Evolutionary conservation across 2,797 vertebrate species (phyloP), one percentile per base, ranked within the genome.

Genomic region (Kryptolebias ocellatus): DNA sequence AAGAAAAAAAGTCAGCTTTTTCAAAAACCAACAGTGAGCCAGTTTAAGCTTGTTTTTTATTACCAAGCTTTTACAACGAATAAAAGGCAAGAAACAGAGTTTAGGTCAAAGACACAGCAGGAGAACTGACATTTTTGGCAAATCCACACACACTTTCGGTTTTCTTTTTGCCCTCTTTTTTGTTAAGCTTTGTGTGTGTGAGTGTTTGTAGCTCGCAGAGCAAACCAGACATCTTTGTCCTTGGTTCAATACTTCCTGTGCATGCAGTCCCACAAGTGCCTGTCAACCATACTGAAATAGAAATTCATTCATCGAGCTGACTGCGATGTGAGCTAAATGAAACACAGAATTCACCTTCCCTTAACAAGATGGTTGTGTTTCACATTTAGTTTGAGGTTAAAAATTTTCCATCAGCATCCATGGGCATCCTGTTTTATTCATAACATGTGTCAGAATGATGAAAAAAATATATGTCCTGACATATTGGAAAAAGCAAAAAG

Each of bases 181-280:
- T n/a, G 4, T 59, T 16, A 52, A 29, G 29, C 60, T 66, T 37
- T 49, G 29, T 72, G 45, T 47, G 52, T 59, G 57, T 50, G 51
- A 52, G 60, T 72, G 65, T 72, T 68, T 72, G 27, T 29, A 52
- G 78, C 63, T 84, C 71, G 64, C 68, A 74, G 75, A 64, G 70
- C 67, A 85, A 51, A 16, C 8, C 24, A 20, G 77, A 84, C 73
- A 72, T 84, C 78, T 85, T 84, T 86, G 84, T 89, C 81, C 79
- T 86, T 66, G 59, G 64, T 86, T 89, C 85, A 83, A 87, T 85
- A 80, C 69, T 31, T 58, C 53, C 18, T 45, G 63, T 37, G 61
- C 66, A 54, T 54, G 29, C 53, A 67, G 59, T 66, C 54, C 62
- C 50, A 72, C 64, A 64, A 60, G 67, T 24, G 28, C 44, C 54